These are phyloP conservation scores for Drosophila algonquin DNA, from an alignment of 2,888 invertebrate species.

Conservation along the genomic window DNA sequence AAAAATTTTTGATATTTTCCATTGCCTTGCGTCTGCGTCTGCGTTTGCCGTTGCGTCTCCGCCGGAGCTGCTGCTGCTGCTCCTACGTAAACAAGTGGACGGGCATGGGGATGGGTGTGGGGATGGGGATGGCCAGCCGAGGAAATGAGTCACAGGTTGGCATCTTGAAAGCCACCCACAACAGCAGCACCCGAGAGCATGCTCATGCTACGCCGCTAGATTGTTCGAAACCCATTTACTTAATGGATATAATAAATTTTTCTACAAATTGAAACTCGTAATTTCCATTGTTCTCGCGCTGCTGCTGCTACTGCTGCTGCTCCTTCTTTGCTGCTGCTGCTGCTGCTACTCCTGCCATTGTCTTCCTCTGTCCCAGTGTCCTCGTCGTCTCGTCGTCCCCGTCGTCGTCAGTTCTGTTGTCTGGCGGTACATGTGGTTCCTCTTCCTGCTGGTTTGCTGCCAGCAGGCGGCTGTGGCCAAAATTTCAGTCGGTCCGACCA, in stretches of 20 bases:
- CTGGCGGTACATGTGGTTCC: slow-evolving; percentile 15
- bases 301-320: slow-evolving; percentile 42
- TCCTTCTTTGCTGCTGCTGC: neutral
- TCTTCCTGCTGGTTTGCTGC: neutral
- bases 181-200: neutral
- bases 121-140: slow-evolving; percentile 1
- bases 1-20: slow-evolving; percentile 76
- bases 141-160: slow-evolving; percentile 45
- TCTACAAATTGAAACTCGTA: slow-evolving; percentile 84
- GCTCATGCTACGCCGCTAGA: slow-evolving; percentile 37
- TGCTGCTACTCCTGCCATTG: slow-evolving; percentile 2
- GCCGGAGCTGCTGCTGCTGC: neutral
- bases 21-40: slow-evolving; percentile 50
- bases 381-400: slow-evolving; percentile 8
- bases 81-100: slow-evolving; percentile 7
- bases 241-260: slow-evolving; percentile 84
- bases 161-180: slow-evolving; percentile 17
- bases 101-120: slow-evolving; percentile 2
- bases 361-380: neutral
- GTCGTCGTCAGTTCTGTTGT: slow-evolving; percentile 1
- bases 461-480: slow-evolving; percentile 12
- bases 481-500: slow-evolving; percentile 18
- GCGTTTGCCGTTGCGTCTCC: neutral
- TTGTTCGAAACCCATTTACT: slow-evolving; percentile 83
- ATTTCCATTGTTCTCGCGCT: slow-evolving; percentile 80